These are phyloP conservation scores for Plectus sambesii DNA, from an alignment of 1,140 invertebrate species.

Conservation along the genomic window DNA sequence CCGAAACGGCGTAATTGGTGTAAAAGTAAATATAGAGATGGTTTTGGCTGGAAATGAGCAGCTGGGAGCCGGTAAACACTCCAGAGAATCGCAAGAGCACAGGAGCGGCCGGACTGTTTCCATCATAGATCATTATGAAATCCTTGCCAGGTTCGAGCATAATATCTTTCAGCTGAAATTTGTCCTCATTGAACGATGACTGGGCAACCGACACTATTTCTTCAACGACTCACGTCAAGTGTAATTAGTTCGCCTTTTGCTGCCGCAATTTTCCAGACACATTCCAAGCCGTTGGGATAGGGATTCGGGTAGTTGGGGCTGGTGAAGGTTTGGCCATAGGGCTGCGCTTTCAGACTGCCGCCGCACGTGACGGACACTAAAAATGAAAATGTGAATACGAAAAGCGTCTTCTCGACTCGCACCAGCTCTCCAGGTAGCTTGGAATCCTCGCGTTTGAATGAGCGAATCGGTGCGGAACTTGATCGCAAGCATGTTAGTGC, in stretches of 20 bases:
- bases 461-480: constrained; percentile 86
- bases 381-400: too few species aligned
- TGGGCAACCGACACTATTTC: constrained; percentile 1
- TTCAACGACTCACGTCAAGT: constrained; percentile 23
- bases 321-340: constrained; percentile 29
- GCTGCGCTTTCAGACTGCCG: constrained; percentile 23
- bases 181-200: too few species aligned
- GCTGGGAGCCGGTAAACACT: constrained; percentile 60
- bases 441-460: constrained; percentile 81
- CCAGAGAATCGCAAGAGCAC: constrained; percentile 71
- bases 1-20: constrained; percentile 71
- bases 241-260: constrained; percentile 50
- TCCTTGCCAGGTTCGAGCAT: constrained; percentile 73
- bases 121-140: constrained; percentile 76
- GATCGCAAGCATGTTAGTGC: constrained; percentile 93
- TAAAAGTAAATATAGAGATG: constrained; percentile 81
- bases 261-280: constrained; percentile 76
- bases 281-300: constrained; percentile 85
- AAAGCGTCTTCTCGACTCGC: constrained; percentile 15
- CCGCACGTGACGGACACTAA: constrained; percentile 28
- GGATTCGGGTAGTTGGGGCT: constrained; percentile 75
- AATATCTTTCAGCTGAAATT: constrained; percentile 66
- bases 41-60: constrained; percentile 78
- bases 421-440: constrained; percentile 52
- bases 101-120: constrained; percentile 67